Conservation (phyloP, 1,140 invertebrate species). For the Apis mellifera region Amel_HAv3.1 CM009946.2:6712501-6713000, state of each 20-base stretch:
- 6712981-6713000: slow-evolving; percentile 55
- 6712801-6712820: background rate
- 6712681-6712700: background rate
- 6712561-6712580: slow-evolving; percentile 41
- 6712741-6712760: background rate
- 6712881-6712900: background rate
- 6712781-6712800: background rate
- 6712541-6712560: slow-evolving; percentile 52
- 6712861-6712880: background rate
- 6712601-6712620: slow-evolving; percentile 45
- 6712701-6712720: too few relatives aligned
- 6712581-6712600: slow-evolving; percentile 49
- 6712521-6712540: slow-evolving; percentile 50
- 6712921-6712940: background rate
- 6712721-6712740: background rate
- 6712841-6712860: too few relatives aligned
- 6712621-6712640: slow-evolving; percentile 40
- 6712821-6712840: background rate
- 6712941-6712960: too few relatives aligned
- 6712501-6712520: slow-evolving; percentile 38
- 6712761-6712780: background rate
- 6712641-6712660: background rate
- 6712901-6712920: background rate
- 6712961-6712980: background rate
- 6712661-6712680: background rate